These are phyloP conservation scores for Daubentonia madagascariensis DNA, from an alignment of 2,113 vertebrate genomes.

Conservation along the genomic window DNA sequence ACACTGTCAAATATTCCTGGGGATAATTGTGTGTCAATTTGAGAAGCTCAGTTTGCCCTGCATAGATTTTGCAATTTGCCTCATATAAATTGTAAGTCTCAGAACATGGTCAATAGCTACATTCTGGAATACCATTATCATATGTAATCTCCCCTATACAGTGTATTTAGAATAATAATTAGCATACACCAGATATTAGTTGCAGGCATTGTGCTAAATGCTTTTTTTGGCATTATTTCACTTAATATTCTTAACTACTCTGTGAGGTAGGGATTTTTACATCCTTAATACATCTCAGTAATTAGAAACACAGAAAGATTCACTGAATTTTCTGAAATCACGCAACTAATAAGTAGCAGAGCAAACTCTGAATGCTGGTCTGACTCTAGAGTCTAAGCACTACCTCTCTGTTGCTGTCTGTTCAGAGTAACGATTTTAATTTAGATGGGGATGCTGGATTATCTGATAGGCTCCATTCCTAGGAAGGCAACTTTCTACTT, in stretches of 20 bases:
- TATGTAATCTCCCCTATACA: not conserved
- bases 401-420: not conserved
- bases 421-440: not conserved
- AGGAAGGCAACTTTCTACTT: not conserved
- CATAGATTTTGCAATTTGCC: not conserved
- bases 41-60: not conserved
- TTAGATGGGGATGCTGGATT: not conserved
- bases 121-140: not conserved
- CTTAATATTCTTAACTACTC: not conserved
- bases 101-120: not conserved
- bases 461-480: not conserved
- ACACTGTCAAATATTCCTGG: not conserved
- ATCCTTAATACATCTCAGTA: not conserved
- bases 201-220: not conserved
- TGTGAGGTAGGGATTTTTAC: not conserved
- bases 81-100: not conserved
- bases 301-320: not conserved
- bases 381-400: not conserved
- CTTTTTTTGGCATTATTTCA: not conserved
- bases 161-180: not conserved
- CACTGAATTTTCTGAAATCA: not conserved
- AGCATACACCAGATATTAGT: not conserved
- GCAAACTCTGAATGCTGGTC: not conserved
- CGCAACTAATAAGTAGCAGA: not conserved
- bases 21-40: not conserved